Base-by-base conservation (phyloP, 1,140 invertebrate species). In the Drosophila busckii region DNA sequence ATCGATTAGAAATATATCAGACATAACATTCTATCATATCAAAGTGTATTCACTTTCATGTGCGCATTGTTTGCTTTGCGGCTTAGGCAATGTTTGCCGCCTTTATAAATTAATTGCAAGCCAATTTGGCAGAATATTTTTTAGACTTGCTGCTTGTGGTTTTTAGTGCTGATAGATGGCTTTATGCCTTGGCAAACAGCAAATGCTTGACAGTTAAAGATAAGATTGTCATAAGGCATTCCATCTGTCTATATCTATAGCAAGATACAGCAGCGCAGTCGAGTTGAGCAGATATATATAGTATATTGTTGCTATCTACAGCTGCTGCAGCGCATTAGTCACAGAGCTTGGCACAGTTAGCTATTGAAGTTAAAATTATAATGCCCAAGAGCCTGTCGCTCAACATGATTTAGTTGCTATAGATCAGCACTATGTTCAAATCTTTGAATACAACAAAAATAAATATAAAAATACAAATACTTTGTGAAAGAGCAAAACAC, bases 81-180 rank as follows among this genome's bases (percentile, higher is more conserved):
- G 20, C 12, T n/a, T n/a, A n/a, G 22, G 7, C 35, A n/a, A n/a
- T n/a, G n/a, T n/a, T n/a, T n/a, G 38, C 10, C 37, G 62, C 37
- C 70, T 63, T 66, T 76, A 70, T 76, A 76, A 76, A 75, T 78
- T 55, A 67, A 53, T 61, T 45, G 37, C 29, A 29, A 38, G 15
- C 26, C 58, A 22, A 22, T 26, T 28, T 40, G 31, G 15, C 32
- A 17, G 25, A 49, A 38, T 50, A 68, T 29, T 54, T 63, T 62
- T 53, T 29, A 41, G 22, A 28, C 50, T 52, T 44, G 31, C 4
- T 20, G 29, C 10, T 29, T 20, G n/a, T n/a, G 37, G 29, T 48
- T 52, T 68, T 68, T 45, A 19, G n/a, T 16, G n/a, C 20, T 15
- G 56, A 45, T 75, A 67, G 48, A 76, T 76, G 60, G 40, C 44